phyloP scores from a whole-genome alignment of 1,140 invertebrate species.

The Lysiphlebus fabarum region DNA sequence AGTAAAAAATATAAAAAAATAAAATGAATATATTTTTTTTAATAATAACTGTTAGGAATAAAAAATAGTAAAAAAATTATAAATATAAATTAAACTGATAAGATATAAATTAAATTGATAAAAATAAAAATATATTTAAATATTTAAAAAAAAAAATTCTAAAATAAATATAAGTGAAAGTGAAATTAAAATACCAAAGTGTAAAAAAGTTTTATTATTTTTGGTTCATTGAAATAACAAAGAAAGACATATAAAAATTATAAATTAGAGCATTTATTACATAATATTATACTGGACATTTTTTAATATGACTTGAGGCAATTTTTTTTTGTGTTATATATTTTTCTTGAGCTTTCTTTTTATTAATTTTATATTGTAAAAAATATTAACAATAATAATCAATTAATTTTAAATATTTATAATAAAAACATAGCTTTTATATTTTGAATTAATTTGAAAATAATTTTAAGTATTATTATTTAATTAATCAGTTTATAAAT shows the following conservation, averaged over 20 bases:
- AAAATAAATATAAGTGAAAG: constrained; percentile 47
- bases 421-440: no score
- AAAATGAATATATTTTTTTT: constrained; percentile 8
- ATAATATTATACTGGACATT: constrained; percentile 40
- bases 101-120: not conserved
- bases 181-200: constrained; percentile 43
- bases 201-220: constrained; percentile 25
- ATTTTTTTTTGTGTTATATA: constrained; percentile 25
- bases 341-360: not conserved
- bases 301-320: constrained; percentile 33
- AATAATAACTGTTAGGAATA: constrained; percentile 5
- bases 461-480: no score
- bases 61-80: constrained; percentile 6
- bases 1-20: constrained; percentile 6
- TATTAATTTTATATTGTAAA: no score
- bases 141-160: constrained; percentile 21
- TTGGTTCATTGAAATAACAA: no score
- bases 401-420: no score
- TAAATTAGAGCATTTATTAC: constrained; percentile 47
- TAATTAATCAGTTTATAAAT: no score
- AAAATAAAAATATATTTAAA: no score
- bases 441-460: no score
- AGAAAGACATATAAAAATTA: not conserved
- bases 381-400: no score
- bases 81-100: not conserved